phyloP scores from a whole-genome alignment of 2,797 vertebrate genomes.

The Monodelphis domestica region DNA sequence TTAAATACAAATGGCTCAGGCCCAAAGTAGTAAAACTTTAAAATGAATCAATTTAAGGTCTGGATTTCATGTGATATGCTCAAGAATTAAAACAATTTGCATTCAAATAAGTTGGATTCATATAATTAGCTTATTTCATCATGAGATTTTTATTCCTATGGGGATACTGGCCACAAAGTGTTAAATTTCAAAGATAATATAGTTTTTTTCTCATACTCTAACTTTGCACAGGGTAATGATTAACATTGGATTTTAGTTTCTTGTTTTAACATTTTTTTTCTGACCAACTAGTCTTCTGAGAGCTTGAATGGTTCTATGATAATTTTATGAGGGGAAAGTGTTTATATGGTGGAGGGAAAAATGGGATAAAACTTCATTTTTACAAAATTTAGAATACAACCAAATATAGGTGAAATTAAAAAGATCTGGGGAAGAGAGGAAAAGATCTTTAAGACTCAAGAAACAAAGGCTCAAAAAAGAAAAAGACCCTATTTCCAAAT shows the following conservation, averaged over 20 bases:
- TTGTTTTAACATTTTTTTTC: constrained; percentile 24
- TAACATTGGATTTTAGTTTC: constrained; percentile 36
- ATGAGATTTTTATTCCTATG: background rate
- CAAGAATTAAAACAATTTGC: background rate
- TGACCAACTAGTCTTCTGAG: background rate
- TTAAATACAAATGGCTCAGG: background rate
- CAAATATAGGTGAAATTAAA: background rate
- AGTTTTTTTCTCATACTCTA: background rate
- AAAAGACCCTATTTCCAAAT: background rate
- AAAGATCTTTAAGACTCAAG: constrained; percentile 26
- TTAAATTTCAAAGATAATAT: background rate
- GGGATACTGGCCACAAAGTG: background rate
- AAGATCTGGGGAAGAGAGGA: constrained; percentile 22
- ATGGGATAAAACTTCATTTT: background rate
- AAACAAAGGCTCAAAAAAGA: background rate
- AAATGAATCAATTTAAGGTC: background rate
- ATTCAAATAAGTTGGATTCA: background rate
- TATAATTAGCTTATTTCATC: background rate
- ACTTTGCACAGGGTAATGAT: constrained; percentile 10
- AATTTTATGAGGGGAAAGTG: background rate
- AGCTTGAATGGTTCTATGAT: background rate
- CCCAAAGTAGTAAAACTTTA: background rate
- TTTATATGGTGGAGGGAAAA: background rate
- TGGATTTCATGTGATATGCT: background rate
- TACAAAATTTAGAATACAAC: background rate